Percentiles rank a stretch among this genome's conserved stretches.
Conservation (phyloP, 2,113 vertebrate genomes). For the Talpa occidentalis region DNA sequence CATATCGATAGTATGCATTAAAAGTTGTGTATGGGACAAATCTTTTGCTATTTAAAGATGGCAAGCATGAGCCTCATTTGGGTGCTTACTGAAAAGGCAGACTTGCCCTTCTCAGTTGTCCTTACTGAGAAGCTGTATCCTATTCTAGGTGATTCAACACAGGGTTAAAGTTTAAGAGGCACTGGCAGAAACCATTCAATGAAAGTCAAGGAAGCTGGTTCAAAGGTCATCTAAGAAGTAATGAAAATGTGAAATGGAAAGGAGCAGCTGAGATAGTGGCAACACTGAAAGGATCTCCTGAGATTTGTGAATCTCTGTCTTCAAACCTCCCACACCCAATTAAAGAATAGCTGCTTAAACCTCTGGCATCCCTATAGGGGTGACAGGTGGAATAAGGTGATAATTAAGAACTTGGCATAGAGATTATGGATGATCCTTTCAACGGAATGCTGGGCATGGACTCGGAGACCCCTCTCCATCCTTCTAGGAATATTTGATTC, state of each 20-base stretch:
- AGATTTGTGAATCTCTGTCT: not conserved
- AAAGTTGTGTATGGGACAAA: not conserved
- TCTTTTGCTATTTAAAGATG: not conserved
- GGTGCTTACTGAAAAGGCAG: not conserved
- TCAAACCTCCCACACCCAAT: not conserved
- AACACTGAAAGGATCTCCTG: not conserved
- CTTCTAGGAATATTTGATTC: not conserved
- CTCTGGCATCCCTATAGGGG: not conserved
- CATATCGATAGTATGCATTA: not conserved
- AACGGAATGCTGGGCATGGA: not conserved
- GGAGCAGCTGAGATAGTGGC: not conserved
- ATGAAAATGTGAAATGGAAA: slow-evolving; percentile 10
- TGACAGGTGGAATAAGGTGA: not conserved
- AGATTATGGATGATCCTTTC: not conserved
- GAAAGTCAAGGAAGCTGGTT: not conserved
- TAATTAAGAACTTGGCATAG: not conserved
- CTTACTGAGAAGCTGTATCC: not conserved
- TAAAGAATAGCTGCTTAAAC: not conserved
- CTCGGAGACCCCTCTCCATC: not conserved
- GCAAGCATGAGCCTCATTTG: not conserved
- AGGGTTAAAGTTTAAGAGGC: not conserved
- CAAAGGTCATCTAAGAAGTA: not conserved
- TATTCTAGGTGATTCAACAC: not conserved
- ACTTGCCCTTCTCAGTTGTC: not conserved
- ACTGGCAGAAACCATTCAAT: not conserved